Evolutionary conservation across 1,140 invertebrate species (phyloP).

Genomic region (Microplitis mediator): DNA sequence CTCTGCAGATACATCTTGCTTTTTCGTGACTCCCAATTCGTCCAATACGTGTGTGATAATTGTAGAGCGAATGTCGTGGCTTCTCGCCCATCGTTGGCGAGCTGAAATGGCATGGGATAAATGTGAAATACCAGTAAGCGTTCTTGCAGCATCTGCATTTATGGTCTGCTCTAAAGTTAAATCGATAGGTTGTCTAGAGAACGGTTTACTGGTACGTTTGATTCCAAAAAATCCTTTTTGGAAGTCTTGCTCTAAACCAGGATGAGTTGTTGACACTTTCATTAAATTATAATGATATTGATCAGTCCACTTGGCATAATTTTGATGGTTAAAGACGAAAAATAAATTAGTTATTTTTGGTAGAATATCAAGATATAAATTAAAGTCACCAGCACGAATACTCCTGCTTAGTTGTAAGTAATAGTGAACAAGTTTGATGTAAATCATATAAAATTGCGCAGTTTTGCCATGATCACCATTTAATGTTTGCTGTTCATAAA

Average conservation of each 20-base stretch:
- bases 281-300: constrained; percentile 22
- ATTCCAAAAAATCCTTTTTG: constrained; percentile 38
- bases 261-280: constrained; percentile 41
- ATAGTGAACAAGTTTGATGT: constrained; percentile 34
- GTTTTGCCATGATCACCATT: constrained; percentile 37
- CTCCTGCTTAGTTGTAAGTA: constrained; percentile 34
- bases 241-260: constrained; percentile 32
- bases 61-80: constrained; percentile 3
- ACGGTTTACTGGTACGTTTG: constrained; percentile 36
- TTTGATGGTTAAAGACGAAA: constrained; percentile 36
- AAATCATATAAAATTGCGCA: constrained; percentile 39
- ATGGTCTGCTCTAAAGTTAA: constrained; percentile 43
- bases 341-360: constrained; percentile 38
- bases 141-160: constrained; percentile 27
- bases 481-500: constrained; percentile 33
- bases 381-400: constrained; percentile 36
- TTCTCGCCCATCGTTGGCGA: constrained; percentile 32
- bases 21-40: constrained; percentile 9
- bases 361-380: constrained; percentile 37
- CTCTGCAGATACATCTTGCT: constrained; percentile 35
- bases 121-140: constrained; percentile 19
- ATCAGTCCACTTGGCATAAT: constrained; percentile 28
- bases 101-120: constrained; percentile 37
- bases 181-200: constrained; percentile 40
- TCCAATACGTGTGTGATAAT: background rate